phyloP scores from a whole-genome alignment of 2,113 vertebrate species.

The Redunca redunca region DNA sequence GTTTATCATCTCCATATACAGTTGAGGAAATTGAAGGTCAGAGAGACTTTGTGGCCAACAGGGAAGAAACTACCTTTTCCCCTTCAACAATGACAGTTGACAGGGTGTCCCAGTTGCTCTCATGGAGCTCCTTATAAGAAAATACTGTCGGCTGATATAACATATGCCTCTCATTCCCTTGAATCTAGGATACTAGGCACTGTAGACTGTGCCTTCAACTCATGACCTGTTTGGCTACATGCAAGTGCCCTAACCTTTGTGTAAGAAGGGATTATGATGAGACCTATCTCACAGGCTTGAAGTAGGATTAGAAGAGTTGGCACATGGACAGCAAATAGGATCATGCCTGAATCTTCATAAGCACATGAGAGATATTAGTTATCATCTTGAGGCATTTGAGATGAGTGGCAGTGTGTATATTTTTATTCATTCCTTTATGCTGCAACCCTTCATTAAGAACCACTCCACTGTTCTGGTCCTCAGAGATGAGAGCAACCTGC shows the following conservation, averaged over 20 bases:
- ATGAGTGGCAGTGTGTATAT: accelerated
- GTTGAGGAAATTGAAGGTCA: not conserved
- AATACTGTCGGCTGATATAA: not conserved
- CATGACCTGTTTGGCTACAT: not conserved
- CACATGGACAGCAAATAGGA: accelerated
- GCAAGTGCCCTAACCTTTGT: not conserved
- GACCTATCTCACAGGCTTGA: not conserved
- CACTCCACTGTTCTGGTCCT: not conserved
- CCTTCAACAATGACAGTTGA: no score
- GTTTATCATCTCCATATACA: not conserved
- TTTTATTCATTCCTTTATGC: not conserved
- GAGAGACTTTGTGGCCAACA: not conserved
- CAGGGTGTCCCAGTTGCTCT: not conserved
- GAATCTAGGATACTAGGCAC: not conserved
- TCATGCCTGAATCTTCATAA: not conserved
- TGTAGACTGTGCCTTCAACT: not conserved
- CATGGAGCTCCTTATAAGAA: not conserved
- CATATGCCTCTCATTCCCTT: no score
- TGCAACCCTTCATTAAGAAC: not conserved
- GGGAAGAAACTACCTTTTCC: not conserved
- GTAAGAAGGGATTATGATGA: not conserved
- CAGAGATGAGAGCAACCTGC: not conserved
- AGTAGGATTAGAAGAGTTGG: not conserved
- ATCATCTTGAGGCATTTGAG: not conserved
- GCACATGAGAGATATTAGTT: no score